A percentile compares a stretch with the other conserved stretches of the same genome.
Conservation (phyloP, 1,140 invertebrate species). For the Lordiphosa collinella region DNA sequence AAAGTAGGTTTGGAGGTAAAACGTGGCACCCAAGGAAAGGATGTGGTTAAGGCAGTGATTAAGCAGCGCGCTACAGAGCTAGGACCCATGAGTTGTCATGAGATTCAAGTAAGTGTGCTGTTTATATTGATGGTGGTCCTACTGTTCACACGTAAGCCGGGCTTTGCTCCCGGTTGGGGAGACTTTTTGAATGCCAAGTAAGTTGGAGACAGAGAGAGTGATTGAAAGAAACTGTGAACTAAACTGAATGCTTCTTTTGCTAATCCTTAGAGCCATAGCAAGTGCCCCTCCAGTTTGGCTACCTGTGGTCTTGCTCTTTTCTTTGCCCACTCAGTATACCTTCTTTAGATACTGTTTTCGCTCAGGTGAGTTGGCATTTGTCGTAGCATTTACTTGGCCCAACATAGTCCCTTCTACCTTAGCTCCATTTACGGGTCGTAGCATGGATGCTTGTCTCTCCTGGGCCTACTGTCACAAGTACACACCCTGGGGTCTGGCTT, state of each 20-base stretch:
- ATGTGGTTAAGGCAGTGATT: conserved; percentile 83
- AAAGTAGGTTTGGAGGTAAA: conserved; percentile 79
- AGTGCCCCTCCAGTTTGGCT: conserved; percentile 89
- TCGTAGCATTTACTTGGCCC: too few relatives aligned
- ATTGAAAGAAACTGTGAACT: too few relatives aligned
- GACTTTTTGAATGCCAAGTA: conserved; percentile 49
- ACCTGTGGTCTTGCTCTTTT: conserved; percentile 87
- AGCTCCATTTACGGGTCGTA: conserved; percentile 44
- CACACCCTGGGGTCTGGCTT: conserved; percentile 44
- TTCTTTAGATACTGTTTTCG: conserved; percentile 64
- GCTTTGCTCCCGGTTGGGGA: conserved; percentile 55
- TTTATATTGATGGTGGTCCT: conserved; percentile 89
- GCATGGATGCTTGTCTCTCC: conserved; percentile 47
- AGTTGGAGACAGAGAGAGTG: neutral
- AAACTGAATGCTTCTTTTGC: neutral
- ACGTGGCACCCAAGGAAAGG: conserved; percentile 81
- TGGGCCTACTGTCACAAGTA: conserved; percentile 44
- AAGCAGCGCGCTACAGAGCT: conserved; percentile 85
- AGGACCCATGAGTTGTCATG: conserved; percentile 90
- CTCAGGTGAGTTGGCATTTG: conserved; percentile 13
- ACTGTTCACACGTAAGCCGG: conserved; percentile 93
- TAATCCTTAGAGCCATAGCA: conserved; percentile 82
- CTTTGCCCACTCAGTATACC: conserved; percentile 86
- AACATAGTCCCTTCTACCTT: too few relatives aligned
- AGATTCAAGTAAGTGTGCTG: conserved; percentile 86